A percentile compares a stretch with the other conserved stretches of the same genome.
Conservation (phyloP, 2,888 invertebrate species). For the Polydrusus cervinus region DNA sequence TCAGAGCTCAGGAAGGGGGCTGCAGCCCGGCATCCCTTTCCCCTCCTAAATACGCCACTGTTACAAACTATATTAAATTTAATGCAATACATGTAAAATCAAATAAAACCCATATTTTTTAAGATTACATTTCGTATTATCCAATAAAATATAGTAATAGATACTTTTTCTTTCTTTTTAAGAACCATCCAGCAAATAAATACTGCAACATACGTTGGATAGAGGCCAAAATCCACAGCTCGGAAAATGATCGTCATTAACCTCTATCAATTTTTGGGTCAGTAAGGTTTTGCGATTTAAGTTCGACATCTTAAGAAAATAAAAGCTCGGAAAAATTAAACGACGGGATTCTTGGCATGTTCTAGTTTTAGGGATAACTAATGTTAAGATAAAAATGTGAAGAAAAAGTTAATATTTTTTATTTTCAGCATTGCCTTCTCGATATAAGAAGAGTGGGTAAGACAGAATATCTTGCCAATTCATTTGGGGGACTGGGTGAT, state of each 20-base stretch:
- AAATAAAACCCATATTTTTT: no score
- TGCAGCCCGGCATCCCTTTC: no score
- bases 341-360: not conserved
- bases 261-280: slow-evolving; percentile 33
- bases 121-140: no score
- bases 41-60: no score
- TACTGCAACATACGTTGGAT: slow-evolving; percentile 21
- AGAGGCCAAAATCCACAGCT: slow-evolving; percentile 18
- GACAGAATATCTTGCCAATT: no score
- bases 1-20: no score
- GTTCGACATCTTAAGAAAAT: slow-evolving; percentile 16
- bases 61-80: no score
- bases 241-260: slow-evolving; percentile 30
- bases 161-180: not conserved
- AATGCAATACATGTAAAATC: no score
- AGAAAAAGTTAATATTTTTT: not conserved
- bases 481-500: no score
- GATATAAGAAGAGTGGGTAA: no score
- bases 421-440: not conserved
- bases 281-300: slow-evolving; percentile 23
- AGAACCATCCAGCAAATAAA: not conserved
- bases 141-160: not conserved
- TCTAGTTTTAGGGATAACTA: not conserved
- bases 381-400: not conserved
- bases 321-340: slow-evolving; percentile 5